Evolutionary conservation across 2,888 invertebrate genomes (phyloP), one percentile per base, ranked within the genome.

Genomic region (Crematogaster levior): DNA sequence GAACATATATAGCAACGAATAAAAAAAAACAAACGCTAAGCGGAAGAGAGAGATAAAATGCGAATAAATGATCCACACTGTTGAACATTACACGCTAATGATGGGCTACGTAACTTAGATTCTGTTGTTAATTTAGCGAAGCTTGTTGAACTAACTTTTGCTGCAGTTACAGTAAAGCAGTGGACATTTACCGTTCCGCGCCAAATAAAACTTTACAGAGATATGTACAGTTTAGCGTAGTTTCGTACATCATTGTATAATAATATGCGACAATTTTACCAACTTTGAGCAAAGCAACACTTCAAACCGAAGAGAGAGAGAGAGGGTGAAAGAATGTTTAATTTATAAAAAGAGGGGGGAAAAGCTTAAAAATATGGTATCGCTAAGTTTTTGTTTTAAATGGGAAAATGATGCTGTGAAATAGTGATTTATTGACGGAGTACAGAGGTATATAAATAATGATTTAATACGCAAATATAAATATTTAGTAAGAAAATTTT

Each of bases 351-450:
- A 56, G 27, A 21, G 15, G 56, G 56, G 15, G 15, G 1, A 70
- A 79, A 83, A 85, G 89, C 88, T 90, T 89, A 68, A 83, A 24
- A 61, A 73, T 84, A 79, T 83, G 83, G 81, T 84, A 82, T 72
- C 85, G 85, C 85, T 85, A 85, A 90, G 89, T 91, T 91, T 91
- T 88, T 81, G 88, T 88, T 91, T 92, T 88, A 85, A 90, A 91
- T 88, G 87, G 91, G 89, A 91, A 91, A 92, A 92, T 91, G 90
- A 92, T 92, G 93, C 93, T 93, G 93, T 93, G 93, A 93, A 91
- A 92, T 93, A 93, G 92, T 92, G 91, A 93, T 92, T 93, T 92
- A 93, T 92, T 91, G 91, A 92, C 86, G 89, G 92, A 90, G 91
- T 90, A 91, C 89, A 92, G 89, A 90, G 89, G 89, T 90, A 91